Conservation (phyloP, 2,113 vertebrate species). For the Malaclemys terrapin region DNA sequence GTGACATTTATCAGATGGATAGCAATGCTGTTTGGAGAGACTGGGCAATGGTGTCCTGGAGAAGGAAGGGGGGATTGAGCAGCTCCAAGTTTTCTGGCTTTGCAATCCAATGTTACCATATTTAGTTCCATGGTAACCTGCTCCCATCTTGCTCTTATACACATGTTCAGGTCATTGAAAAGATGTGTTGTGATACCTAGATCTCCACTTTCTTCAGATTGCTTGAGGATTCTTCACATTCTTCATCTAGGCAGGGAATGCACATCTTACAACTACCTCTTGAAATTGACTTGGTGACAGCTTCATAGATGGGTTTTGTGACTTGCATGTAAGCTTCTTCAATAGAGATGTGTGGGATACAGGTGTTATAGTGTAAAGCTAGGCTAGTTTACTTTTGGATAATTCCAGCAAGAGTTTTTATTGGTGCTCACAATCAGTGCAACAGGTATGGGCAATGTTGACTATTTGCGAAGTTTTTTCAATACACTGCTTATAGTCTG, state of each 20-base stretch:
- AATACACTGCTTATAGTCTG: not conserved
- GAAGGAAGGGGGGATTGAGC: too few species aligned
- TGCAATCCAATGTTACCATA: too few species aligned
- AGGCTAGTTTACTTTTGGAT: not conserved
- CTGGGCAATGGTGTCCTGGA: too few species aligned
- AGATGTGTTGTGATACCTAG: not conserved
- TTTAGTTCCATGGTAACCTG: too few species aligned
- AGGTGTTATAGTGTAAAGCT: not conserved
- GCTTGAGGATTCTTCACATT: not conserved
- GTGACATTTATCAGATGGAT: too few species aligned
- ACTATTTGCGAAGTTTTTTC: not conserved
- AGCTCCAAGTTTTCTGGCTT: too few species aligned
- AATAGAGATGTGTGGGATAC: not conserved
- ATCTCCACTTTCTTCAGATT: not conserved
- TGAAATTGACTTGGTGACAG: not conserved
- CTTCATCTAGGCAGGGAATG: not conserved
- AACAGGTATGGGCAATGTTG: not conserved
- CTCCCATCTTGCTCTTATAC: too few species aligned
- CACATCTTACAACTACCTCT: not conserved
- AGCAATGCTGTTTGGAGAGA: too few species aligned
- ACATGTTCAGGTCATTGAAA: not conserved
- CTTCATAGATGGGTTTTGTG: not conserved
- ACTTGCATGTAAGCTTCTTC: not conserved
- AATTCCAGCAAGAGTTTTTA: not conserved
- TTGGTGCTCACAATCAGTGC: not conserved